phyloP scores from a whole-genome alignment of 2,888 invertebrate species.

The Cactoblastis cactorum region DNA sequence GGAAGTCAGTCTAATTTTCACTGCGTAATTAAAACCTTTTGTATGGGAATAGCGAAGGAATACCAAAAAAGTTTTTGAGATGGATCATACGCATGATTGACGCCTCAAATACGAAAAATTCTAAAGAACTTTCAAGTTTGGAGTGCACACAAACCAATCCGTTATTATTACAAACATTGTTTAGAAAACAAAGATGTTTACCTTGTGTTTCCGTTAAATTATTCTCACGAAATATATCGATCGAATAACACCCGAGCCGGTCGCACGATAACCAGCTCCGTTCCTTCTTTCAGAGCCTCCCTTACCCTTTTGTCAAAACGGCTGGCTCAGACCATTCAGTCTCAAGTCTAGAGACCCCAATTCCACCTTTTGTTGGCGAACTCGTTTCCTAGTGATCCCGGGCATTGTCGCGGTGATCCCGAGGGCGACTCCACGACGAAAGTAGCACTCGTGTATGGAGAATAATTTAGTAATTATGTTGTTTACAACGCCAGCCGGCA shows the following conservation, averaged over 20 bases:
- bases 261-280: not conserved
- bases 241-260: not conserved
- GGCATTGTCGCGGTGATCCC: not conserved
- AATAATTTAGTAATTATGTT: slow-evolving; percentile 4
- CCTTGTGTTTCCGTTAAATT: no score
- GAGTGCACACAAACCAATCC: no score
- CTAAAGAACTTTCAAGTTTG: no score
- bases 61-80: no score
- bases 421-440: not conserved
- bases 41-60: no score
- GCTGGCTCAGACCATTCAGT: not conserved
- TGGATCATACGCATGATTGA: no score
- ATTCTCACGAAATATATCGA: no score
- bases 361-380: not conserved
- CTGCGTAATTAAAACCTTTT: no score
- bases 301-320: not conserved
- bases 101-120: no score
- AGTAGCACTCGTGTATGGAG: not conserved
- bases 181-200: no score
- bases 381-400: not conserved
- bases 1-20: not conserved
- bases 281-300: not conserved
- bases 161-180: no score
- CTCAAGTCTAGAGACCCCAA: slow-evolving; percentile 1
- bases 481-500: not conserved